A percentile compares a stretch with the other conserved stretches of the same genome.
These are phyloP conservation scores for Cryptocephalus primarius DNA, from an alignment of 2,888 invertebrate genomes.

Conservation along the genomic window DNA sequence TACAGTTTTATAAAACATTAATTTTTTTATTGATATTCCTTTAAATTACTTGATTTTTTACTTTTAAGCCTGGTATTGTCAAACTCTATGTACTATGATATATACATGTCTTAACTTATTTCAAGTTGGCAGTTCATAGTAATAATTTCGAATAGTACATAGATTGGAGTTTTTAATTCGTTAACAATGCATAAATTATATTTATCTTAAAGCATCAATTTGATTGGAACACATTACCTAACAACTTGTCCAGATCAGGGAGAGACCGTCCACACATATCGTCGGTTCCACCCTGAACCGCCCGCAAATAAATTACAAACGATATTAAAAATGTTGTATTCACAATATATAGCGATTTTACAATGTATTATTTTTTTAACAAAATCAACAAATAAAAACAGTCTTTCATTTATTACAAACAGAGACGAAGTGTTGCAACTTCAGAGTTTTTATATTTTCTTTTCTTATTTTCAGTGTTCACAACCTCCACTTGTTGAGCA, in stretches of 20 bases:
- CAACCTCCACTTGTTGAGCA: slow-evolving; percentile 31
- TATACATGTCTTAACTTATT: slow-evolving; percentile 10
- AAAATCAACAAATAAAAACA: slow-evolving; percentile 25
- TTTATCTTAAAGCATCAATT: slow-evolving; percentile 12
- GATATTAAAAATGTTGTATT: slow-evolving; percentile 9
- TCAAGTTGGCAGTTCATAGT: slow-evolving; percentile 21
- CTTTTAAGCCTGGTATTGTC: slow-evolving; percentile 21
- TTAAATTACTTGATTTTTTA: slow-evolving; percentile 10
- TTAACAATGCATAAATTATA: slow-evolving; percentile 15
- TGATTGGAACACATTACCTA: slow-evolving; percentile 14
- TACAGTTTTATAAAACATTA: slow-evolving; percentile 18
- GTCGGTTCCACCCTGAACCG: slow-evolving; percentile 3
- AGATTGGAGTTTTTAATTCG: slow-evolving; percentile 12
- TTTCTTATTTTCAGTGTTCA: slow-evolving; percentile 23
- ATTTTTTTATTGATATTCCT: slow-evolving; percentile 12
- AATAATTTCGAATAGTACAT: slow-evolving; percentile 9
- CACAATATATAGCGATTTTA: slow-evolving; percentile 10
- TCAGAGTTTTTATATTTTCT: slow-evolving; percentile 4
- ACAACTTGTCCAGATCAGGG: too few relatives aligned
- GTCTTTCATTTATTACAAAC: slow-evolving; percentile 19
- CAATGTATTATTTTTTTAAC: slow-evolving; percentile 6
- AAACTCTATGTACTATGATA: slow-evolving; percentile 22
- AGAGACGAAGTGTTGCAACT: slow-evolving; percentile 14
- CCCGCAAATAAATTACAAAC: slow-evolving; percentile 12
- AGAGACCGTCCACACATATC: too few relatives aligned